Evolutionary conservation across 2,888 invertebrate species (phyloP).

Genomic region (Eilema depressum): DNA sequence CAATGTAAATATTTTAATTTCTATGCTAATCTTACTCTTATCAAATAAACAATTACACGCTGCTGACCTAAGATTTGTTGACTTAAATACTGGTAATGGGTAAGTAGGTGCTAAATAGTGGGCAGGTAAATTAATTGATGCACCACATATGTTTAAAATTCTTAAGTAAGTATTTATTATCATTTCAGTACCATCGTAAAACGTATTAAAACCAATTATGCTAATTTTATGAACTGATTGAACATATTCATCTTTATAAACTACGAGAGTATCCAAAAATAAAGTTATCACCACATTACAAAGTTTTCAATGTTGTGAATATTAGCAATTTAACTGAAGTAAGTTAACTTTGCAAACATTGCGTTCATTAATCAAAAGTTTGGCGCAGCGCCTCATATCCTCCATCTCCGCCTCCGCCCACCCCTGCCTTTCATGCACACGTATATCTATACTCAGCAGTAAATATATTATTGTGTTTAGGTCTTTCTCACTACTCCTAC

Average conservation of each 20-base stretch:
- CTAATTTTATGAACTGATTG: not conserved
- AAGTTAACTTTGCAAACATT: constrained; percentile 83
- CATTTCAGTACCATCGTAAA: not conserved
- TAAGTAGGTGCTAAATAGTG: not conserved
- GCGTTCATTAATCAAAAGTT: constrained; percentile 87
- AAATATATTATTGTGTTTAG: constrained; percentile 52
- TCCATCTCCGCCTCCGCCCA: constrained; percentile 70
- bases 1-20: constrained; percentile 22
- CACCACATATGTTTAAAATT: not conserved
- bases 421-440: constrained; percentile 58
- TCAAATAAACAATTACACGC: constrained; percentile 12
- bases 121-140: not conserved
- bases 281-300: constrained; percentile 50
- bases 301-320: constrained; percentile 77
- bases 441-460: constrained; percentile 45
- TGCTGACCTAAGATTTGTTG: constrained; percentile 9
- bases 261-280: constrained; percentile 10
- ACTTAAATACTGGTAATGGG: not conserved
- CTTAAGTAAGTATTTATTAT: not conserved
- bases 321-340: constrained; percentile 77
- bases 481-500: constrained; percentile 68
- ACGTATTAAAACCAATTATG: not conserved
- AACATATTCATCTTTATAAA: not conserved
- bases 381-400: constrained; percentile 82
- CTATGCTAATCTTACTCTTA: constrained; percentile 16